Percentiles rank a stretch among this genome's conserved stretches.
Conservation (phyloP, 1,140 invertebrate species). For the Plectrocnemia conspersa region DNA sequence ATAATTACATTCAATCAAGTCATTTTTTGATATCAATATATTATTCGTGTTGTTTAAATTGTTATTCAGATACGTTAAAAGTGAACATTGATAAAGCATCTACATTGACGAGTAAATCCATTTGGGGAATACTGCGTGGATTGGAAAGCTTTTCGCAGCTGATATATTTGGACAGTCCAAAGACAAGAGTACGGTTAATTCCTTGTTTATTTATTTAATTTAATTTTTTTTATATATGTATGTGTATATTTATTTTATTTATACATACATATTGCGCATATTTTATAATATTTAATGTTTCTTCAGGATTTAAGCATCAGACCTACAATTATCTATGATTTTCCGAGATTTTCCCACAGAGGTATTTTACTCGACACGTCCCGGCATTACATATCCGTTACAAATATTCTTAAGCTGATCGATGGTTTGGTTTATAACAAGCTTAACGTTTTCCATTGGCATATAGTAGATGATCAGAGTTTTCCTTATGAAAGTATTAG, state of each 20-base stretch:
- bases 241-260: neutral
- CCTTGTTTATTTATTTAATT: constrained; percentile 1
- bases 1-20: constrained; percentile 9
- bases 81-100: constrained; percentile 37
- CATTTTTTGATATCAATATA: neutral
- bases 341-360: constrained; percentile 68
- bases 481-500: constrained; percentile 78
- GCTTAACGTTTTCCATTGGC: constrained; percentile 92
- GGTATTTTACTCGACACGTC: constrained; percentile 80
- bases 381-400: constrained; percentile 70
- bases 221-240: neutral
- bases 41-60: neutral
- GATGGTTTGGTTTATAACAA: constrained; percentile 86
- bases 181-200: constrained; percentile 5
- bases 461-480: constrained; percentile 86
- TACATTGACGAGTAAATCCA: constrained; percentile 45
- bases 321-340: constrained; percentile 60
- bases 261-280: constrained; percentile 2
- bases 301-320: constrained; percentile 48
- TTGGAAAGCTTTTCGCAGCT: constrained; percentile 76
- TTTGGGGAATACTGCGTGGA: constrained; percentile 76
- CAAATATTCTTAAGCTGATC: constrained; percentile 61
- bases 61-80: constrained; percentile 40
- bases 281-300: constrained; percentile 1
- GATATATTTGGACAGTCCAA: constrained; percentile 47